Percentiles rank a stretch among this genome's conserved stretches.
These are phyloP conservation scores for Setipinna tenuifilis DNA, from an alignment of 2,797 vertebrate genomes.

Conservation along the genomic window DNA sequence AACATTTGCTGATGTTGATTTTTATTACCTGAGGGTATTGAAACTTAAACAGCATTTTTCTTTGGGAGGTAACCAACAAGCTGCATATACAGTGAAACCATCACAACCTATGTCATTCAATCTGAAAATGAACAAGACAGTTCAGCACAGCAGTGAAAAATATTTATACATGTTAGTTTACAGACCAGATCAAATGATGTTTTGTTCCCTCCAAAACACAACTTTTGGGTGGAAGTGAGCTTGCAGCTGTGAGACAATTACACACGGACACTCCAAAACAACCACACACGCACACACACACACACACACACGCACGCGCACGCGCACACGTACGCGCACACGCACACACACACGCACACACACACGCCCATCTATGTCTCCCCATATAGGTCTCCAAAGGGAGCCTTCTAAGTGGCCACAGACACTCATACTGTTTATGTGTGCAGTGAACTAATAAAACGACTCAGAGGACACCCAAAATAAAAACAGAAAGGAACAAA, in stretches of 20 bases:
- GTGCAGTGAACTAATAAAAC: neutral
- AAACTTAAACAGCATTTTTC: neutral
- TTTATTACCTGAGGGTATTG: neutral
- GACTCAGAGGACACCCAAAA: neutral
- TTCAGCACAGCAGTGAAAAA: neutral
- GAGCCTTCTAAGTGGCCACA: neutral
- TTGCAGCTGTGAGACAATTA: neutral
- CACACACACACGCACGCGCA: constrained; percentile 12
- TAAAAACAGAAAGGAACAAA: neutral
- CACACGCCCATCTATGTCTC: neutral
- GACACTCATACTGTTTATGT: neutral
- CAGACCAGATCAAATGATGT: neutral
- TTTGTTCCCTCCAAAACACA: neutral
- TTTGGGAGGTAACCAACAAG: neutral
- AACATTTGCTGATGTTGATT: neutral
- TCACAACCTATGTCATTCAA: neutral
- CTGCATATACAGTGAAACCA: neutral
- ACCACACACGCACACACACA: neutral
- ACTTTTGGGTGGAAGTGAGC: neutral
- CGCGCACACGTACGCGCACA: constrained; percentile 25
- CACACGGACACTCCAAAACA: neutral
- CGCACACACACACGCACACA: constrained; percentile 53
- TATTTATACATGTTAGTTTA: neutral
- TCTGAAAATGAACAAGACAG: neutral
- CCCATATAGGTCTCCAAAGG: neutral